phyloP scores from a whole-genome alignment of 1,140 invertebrate genomes.

The Sitodiplosis mosellana region DNA sequence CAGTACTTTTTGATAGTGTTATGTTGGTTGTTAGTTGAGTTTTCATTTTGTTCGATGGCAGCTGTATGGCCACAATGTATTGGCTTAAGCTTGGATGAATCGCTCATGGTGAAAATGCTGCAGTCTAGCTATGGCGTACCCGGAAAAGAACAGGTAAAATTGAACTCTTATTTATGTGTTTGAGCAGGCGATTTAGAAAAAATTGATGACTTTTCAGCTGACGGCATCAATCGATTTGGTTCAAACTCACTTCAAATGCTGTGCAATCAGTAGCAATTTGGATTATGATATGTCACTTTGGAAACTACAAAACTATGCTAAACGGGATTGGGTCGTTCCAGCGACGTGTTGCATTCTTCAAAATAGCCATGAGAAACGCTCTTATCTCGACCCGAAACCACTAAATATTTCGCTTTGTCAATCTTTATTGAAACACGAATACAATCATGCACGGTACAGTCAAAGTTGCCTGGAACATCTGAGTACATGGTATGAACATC shows the following conservation, averaged over 20 bases:
- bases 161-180: background rate
- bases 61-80: conserved; percentile 63
- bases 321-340: conserved; percentile 50
- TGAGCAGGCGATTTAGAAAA: background rate
- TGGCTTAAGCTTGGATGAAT: conserved; percentile 44
- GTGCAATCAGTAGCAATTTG: conserved; percentile 54
- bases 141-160: conserved; percentile 29
- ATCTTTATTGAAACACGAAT: conserved; percentile 35
- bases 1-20: conserved; percentile 57
- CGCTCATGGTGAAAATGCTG: conserved; percentile 44
- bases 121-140: conserved; percentile 58
- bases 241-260: conserved; percentile 62
- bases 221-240: conserved; percentile 63
- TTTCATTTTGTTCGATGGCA: conserved; percentile 47
- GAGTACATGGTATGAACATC: too few relatives aligned
- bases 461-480: conserved; percentile 8
- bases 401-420: conserved; percentile 52
- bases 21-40: conserved; percentile 47
- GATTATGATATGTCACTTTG: conserved; percentile 71
- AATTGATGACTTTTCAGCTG: conserved; percentile 35
- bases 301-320: conserved; percentile 51
- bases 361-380: conserved; percentile 34
- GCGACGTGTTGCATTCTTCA: conserved; percentile 57
- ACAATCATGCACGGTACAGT: conserved; percentile 39
- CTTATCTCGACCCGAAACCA: conserved; percentile 59